Conservation (phyloP, 2,888 invertebrate species). For the Stenichneumon culpator region DNA sequence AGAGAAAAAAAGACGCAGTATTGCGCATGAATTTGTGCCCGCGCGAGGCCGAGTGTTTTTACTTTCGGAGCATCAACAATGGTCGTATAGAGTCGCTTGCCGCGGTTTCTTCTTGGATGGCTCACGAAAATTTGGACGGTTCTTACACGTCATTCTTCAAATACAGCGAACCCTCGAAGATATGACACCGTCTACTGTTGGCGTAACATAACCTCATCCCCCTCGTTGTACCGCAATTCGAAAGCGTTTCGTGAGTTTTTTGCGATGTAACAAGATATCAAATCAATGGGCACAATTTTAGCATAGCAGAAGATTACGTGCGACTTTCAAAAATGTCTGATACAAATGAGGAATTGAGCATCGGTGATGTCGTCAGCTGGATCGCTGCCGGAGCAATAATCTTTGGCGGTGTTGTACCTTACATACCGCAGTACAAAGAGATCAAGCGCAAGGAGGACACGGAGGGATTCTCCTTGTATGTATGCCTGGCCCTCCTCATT, state of each 20-base stretch:
- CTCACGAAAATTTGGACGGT: constrained; percentile 3
- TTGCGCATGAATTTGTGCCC: not conserved
- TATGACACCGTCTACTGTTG: constrained; percentile 45
- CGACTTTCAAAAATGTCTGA: constrained; percentile 71
- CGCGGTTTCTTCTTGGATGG: constrained; percentile 25
- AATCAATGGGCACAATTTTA: not conserved
- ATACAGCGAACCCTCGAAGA: constrained; percentile 32
- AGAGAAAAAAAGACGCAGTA: not conserved
- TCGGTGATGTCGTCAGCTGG: constrained; percentile 92
- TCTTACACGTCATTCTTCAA: not conserved
- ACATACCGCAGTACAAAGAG: constrained; percentile 98
- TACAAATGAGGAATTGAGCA: constrained; percentile 87
- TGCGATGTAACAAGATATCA: constrained; percentile 2
- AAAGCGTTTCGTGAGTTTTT: constrained; percentile 6
- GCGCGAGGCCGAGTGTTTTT: not conserved
- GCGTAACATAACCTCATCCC: constrained; percentile 57
- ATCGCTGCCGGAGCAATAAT: constrained; percentile 96
- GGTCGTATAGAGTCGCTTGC: not conserved
- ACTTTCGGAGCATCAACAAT: constrained; percentile 33
- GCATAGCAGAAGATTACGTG: not conserved
- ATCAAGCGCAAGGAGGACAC: constrained; percentile 96
- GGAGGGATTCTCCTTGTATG: constrained; percentile 98
- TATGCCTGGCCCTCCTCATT: constrained; percentile 97
- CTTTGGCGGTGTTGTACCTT: constrained; percentile 97
- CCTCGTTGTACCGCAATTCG: constrained; percentile 8